A percentile compares a stretch with the other conserved stretches of the same genome.
These are phyloP conservation scores for Trachymyrmex cornetzi DNA, from an alignment of 1,140 invertebrate species.

Conservation along the genomic window DNA sequence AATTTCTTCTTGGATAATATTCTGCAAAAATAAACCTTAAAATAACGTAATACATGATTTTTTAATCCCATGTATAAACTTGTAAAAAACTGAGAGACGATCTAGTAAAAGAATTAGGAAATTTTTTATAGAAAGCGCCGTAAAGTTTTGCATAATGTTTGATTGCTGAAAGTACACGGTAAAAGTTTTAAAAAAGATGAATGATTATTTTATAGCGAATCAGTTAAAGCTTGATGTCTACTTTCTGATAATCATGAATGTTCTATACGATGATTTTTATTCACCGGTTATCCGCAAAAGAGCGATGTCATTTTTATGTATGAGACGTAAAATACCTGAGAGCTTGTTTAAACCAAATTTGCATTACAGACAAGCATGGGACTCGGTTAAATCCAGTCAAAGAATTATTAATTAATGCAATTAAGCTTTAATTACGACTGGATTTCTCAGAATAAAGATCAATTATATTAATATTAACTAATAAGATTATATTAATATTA, in stretches of 20 bases:
- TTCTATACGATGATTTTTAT: constrained; percentile 25
- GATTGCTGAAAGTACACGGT: not conserved
- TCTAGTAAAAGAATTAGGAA: not conserved
- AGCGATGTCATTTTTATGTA: constrained; percentile 49
- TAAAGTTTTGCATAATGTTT: constrained; percentile 4
- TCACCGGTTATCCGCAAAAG: constrained; percentile 19
- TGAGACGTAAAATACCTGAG: constrained; percentile 35
- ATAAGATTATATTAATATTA: not conserved
- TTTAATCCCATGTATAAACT: not conserved
- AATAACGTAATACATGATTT: not conserved
- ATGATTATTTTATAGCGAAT: constrained; percentile 27
- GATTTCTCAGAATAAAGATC: not conserved
- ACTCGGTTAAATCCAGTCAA: constrained; percentile 38
- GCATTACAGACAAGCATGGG: constrained; percentile 21
- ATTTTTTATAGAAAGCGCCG: not conserved
- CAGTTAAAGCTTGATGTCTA: not conserved
- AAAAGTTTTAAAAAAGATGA: not conserved
- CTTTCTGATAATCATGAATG: not conserved
- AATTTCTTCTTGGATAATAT: not conserved
- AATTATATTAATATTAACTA: not conserved
- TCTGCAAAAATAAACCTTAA: not conserved
- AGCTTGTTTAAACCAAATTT: constrained; percentile 34
- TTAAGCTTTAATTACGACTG: constrained; percentile 30
- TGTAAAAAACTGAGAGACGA: not conserved
- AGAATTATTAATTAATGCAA: constrained; percentile 45